A percentile compares a stretch with the other conserved stretches of the same genome.
Evolutionary conservation across 1,140 invertebrate genomes (phyloP).

Genomic region (Trigoniulus corallinus): DNA sequence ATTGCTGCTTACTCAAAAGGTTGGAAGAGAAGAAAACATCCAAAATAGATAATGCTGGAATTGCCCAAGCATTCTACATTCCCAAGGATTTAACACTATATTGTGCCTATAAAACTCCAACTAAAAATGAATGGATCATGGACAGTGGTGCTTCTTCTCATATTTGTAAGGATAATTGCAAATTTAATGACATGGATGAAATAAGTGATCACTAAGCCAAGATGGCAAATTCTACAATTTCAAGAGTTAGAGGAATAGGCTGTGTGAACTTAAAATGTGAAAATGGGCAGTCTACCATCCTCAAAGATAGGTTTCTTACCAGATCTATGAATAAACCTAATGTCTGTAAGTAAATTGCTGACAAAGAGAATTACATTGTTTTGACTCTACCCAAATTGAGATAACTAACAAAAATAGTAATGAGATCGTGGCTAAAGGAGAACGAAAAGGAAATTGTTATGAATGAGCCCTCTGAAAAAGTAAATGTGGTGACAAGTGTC

Average conservation of each 20-base stretch:
- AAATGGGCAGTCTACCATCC: not conserved
- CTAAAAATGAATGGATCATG: not conserved
- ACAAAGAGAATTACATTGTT: not conserved
- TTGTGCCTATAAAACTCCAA: not conserved
- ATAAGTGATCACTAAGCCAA: not conserved
- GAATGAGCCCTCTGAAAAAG: not conserved
- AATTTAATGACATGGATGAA: not conserved
- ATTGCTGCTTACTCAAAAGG: not conserved
- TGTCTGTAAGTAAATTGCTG: conserved; percentile 6
- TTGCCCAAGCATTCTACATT: not conserved
- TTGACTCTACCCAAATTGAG: not conserved
- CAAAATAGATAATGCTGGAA: not conserved
- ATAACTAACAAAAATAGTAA: not conserved
- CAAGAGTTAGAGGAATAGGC: not conserved
- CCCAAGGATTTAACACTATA: not conserved
- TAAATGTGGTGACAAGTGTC: not conserved
- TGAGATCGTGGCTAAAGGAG: not conserved
- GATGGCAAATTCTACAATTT: not conserved
- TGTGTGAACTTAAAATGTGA: not conserved
- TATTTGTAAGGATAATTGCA: not conserved
- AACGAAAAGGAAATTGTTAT: not conserved
- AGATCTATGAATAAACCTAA: conserved; percentile 2
- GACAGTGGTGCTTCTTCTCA: conserved; percentile 3
- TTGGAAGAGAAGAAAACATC: not conserved
- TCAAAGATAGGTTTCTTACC: not conserved